Evolutionary conservation across 1,140 invertebrate species (phyloP), one percentile per base, ranked within the genome.

Genomic region (Drosophila micromelanica): DNA sequence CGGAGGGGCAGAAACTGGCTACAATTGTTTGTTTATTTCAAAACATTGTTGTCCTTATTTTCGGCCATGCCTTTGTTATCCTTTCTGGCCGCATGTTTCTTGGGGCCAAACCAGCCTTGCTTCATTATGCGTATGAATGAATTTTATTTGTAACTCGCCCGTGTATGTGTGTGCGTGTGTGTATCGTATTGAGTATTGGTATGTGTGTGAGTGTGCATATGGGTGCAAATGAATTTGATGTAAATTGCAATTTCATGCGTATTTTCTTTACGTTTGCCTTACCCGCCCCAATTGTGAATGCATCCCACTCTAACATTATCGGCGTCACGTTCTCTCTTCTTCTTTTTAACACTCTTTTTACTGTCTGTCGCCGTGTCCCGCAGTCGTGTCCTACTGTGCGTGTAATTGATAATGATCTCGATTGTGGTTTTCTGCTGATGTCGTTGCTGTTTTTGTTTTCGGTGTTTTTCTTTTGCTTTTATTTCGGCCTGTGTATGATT

Each of bases 171-270:
- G 43, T 43, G 64, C 69, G 65, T 63, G 35, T 55, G 9, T 35
- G 40, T n/a, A n/a, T n/a, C n/a, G 15, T 49, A 17, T 32, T 23
- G 46, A 38, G 67, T 62, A 17, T 13, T 8, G 32, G 27, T 55
- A 23, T 63, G 57, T 59, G 55, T 42, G 60, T 72, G 64, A 74
- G 48, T 70, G 67, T 78, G 62, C 75, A 81, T 86, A 76, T 86
- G 81, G 82, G 82, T 82, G 82, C 82, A 86, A 86, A 87, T 86
- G 82, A 73, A 87, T 86, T 81, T 87, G 82, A 86, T 87, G 84
- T 89, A 89, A 87, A 87, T 87, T 89, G 84, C 82, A 87, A 87
- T 87, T 87, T 87, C 81, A 89, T 87, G 84, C 84, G 84, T 87
- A 87, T 87, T 87, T 87, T 82, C 79, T 76, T 87, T 84, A 61